Evolutionary conservation across 2,113 vertebrate genomes (phyloP).

Genomic region (Cervus canadensis): DNA sequence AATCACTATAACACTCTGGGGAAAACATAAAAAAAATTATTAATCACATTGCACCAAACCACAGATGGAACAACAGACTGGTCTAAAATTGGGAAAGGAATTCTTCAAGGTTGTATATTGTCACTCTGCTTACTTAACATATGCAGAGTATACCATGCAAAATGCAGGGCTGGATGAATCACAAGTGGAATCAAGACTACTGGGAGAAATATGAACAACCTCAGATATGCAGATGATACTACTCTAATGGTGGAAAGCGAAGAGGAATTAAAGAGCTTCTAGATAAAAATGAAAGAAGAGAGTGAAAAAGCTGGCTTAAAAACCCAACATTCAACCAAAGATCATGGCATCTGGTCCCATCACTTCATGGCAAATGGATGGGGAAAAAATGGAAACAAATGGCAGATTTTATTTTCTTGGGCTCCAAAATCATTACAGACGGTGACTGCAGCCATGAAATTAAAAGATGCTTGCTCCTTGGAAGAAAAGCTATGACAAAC

Average conservation of each 20-base stretch:
- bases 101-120: not conserved
- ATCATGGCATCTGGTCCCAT: not conserved
- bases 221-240: not conserved
- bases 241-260: not conserved
- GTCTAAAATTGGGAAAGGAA: not conserved
- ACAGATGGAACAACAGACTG: not conserved
- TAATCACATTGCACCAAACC: not conserved
- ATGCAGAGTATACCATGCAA: not conserved
- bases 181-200: not conserved
- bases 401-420: not conserved
- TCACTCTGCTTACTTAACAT: not conserved
- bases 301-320: not conserved
- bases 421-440: not conserved
- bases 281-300: not conserved
- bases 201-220: not conserved
- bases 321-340: not conserved
- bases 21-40: conserved; percentile 18
- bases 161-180: not conserved
- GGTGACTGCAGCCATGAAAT: not conserved
- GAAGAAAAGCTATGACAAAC: not conserved
- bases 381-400: not conserved
- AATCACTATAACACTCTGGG: conserved; percentile 92
- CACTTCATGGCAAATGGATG: not conserved
- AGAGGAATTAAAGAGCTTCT: not conserved
- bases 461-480: not conserved